phyloP scores from a whole-genome alignment of 1,140 invertebrate genomes.

The Nixonia krombeini region DNA sequence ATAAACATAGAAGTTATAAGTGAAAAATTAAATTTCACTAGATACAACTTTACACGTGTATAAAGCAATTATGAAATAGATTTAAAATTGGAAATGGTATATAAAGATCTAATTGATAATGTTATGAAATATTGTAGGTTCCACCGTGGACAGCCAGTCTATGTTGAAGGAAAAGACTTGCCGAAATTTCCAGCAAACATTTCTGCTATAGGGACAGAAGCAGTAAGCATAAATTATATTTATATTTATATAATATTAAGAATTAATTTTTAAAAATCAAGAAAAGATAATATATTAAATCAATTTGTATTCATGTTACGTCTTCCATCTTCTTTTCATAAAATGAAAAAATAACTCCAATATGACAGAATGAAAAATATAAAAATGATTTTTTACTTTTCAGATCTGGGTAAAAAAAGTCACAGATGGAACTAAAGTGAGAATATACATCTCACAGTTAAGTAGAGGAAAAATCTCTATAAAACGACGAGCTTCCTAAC shows the following conservation, averaged over 20 bases:
- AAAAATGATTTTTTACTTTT: slow-evolving; percentile 64
- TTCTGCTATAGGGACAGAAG: slow-evolving; percentile 89
- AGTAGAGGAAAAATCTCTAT: slow-evolving; percentile 90
- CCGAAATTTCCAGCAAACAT: slow-evolving; percentile 88
- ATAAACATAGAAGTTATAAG: background rate
- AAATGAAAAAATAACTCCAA: too few relatives aligned
- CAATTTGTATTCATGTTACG: too few relatives aligned
- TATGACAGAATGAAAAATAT: too few relatives aligned
- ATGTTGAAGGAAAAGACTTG: slow-evolving; percentile 89
- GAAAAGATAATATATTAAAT: too few relatives aligned
- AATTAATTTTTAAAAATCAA: too few relatives aligned
- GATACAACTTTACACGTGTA: too few relatives aligned
- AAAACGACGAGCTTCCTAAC: slow-evolving; percentile 83
- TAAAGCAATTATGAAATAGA: too few relatives aligned
- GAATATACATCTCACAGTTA: slow-evolving; percentile 87
- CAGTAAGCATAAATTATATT: too few relatives aligned
- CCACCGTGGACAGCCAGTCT: slow-evolving; percentile 92
- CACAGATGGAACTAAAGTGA: slow-evolving; percentile 83
- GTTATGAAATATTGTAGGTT: slow-evolving; percentile 74
- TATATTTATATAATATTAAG: too few relatives aligned
- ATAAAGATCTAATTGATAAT: background rate
- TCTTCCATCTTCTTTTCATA: too few relatives aligned
- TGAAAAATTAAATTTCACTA: background rate
- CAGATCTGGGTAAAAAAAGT: slow-evolving; percentile 93
- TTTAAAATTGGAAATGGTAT: too few relatives aligned